phyloP scores from a whole-genome alignment of 2,797 vertebrate genomes.

The Melopsittacus undulatus region DNA sequence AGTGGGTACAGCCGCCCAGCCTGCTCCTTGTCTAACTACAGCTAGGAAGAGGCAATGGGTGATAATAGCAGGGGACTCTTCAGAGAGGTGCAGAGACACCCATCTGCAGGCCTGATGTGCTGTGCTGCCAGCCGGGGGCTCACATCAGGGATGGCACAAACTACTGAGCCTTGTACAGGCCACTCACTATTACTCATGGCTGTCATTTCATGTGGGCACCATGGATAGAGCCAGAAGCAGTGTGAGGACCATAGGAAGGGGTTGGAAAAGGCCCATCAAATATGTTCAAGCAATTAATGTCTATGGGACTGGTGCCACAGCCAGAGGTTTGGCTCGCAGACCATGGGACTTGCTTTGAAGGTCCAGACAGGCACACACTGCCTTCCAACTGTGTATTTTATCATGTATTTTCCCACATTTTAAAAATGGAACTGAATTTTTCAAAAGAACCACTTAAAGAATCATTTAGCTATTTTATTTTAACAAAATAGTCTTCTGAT shows the following conservation, averaged over 20 bases:
- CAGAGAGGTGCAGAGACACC: neutral
- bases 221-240: neutral
- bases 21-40: neutral
- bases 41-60: neutral
- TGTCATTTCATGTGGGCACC: neutral
- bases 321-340: neutral
- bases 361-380: neutral
- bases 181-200: neutral
- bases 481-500: neutral
- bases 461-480: neutral
- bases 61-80: neutral
- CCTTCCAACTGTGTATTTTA: neutral
- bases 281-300: neutral
- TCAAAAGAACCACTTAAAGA: neutral
- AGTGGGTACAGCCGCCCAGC: neutral
- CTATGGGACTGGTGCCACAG: neutral
- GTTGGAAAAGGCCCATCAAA: neutral
- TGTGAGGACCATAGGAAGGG: neutral
- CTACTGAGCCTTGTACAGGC: neutral
- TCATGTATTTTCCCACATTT: neutral
- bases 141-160: neutral
- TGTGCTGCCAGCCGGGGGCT: neutral
- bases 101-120: neutral
- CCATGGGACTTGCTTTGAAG: neutral
- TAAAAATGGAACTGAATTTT: neutral